phyloP scores from a whole-genome alignment of 2,797 vertebrate genomes.

The Salarias fasciatus region DNA sequence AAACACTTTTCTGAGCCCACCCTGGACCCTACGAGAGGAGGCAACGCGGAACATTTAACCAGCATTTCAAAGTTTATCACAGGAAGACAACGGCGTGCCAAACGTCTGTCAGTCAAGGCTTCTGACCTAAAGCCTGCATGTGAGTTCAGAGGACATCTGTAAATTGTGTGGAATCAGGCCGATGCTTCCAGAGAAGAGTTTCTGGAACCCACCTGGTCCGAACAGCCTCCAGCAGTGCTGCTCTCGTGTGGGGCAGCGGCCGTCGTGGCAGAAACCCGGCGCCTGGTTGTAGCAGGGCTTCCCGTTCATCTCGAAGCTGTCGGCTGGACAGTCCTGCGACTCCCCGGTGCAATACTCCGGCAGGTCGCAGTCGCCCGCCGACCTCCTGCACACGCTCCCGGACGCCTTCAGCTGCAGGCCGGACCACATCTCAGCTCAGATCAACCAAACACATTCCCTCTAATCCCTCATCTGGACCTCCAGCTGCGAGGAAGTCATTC shows the following conservation, averaged over 20 bases:
- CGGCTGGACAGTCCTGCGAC: slow-evolving; percentile 82
- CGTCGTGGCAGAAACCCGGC: slow-evolving; percentile 86
- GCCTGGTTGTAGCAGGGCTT: slow-evolving; percentile 75
- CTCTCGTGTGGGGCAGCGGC: slow-evolving; percentile 83
- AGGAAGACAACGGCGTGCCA: no score
- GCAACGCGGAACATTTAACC: no score
- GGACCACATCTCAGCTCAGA: no score
- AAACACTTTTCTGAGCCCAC: slow-evolving; percentile 82
- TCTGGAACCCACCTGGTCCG: slow-evolving; percentile 88
- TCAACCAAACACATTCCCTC: no score
- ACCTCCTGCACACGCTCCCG: slow-evolving; percentile 78
- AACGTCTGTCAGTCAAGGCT: no score
- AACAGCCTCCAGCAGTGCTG: slow-evolving; percentile 88
- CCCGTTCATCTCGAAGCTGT: slow-evolving; percentile 90
- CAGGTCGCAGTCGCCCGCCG: slow-evolving; percentile 85
- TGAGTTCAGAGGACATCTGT: no score
- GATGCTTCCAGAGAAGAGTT: no score
- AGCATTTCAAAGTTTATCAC: no score
- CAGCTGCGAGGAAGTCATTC: background rate
- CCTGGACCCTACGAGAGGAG: slow-evolving; percentile 70
- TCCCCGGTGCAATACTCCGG: slow-evolving; percentile 86
- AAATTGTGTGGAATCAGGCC: no score
- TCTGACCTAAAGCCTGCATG: no score
- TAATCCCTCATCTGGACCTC: no score
- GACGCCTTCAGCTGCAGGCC: slow-evolving; percentile 69